Base-by-base conservation (phyloP, 1,140 invertebrate species). In the Diorhabda carinulata region DNA sequence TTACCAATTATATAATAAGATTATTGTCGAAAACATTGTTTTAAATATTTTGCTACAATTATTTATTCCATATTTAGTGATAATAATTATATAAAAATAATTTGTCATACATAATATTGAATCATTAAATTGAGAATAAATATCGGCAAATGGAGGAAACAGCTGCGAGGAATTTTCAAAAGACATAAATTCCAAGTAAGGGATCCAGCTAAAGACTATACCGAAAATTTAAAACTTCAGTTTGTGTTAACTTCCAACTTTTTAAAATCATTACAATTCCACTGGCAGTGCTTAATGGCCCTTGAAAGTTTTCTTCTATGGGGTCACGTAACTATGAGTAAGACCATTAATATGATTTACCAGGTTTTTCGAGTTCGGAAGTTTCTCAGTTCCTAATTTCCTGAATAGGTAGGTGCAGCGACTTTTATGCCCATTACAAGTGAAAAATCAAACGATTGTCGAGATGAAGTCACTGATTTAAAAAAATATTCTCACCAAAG, bases 341-440 rank as follows among this genome's bases (percentile, higher is more conserved):
- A 43, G 43, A 62, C 61, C 61, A 62, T 62, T 62, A 62, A 62
- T 62, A 62, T 62, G 61, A 62, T 62, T 62, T 62, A 62, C 61
- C 61, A 47, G 61, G 41, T 43, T 44, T 43, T 43, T 62, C 41
- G 43, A 62, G 43, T n/a, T 62, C 6, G 43, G 44, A 62, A 62
- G 41, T 62, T 62, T 44, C 43, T 8, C 8, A 62, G 41, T 52
- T 52, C n/a, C 47, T 52, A 52, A 52, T 52, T 52, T 52, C 47
- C 47, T 52, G 47, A 52, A 52, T 52, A 52, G 47, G 47, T 52
- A 52, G 47, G n/a, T 52, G 47, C 47, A 52, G 47, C 47, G 47
- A 52, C 47, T n/a, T 52, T 52, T n/a, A 52, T 4, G 47, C 6
- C n/a, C 47, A 52, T 52, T 52, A 52, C n/a, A n/a, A 52, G 6